phyloP scores from a whole-genome alignment of 2,797 vertebrate species.

The Acomys russatus region DNA sequence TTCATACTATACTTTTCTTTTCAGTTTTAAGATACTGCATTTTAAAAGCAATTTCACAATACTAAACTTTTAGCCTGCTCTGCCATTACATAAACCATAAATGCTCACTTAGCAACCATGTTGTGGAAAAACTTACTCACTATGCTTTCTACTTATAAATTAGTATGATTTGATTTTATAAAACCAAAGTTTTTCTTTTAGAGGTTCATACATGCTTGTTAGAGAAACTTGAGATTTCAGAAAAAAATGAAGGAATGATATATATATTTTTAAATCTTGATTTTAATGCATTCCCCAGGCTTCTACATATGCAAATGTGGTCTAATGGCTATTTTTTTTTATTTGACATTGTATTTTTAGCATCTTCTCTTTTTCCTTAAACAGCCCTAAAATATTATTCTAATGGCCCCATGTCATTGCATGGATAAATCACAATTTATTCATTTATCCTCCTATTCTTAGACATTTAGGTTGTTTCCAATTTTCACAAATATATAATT shows the following conservation, averaged over 20 bases:
- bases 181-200: constrained; percentile 4
- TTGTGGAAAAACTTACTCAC: not conserved
- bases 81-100: not conserved
- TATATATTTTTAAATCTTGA: constrained; percentile 8
- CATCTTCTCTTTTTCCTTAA: constrained; percentile 56
- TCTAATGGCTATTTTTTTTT: not conserved
- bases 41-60: not conserved
- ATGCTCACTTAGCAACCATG: not conserved
- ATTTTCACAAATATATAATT: constrained; percentile 56
- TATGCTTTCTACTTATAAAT: not conserved
- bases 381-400: constrained; percentile 53
- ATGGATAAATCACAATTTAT: constrained; percentile 47
- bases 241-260: constrained; percentile 50
- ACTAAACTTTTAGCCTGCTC: not conserved
- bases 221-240: constrained; percentile 10
- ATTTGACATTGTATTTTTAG: constrained; percentile 48
- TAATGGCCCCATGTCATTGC: constrained; percentile 13
- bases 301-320: not conserved
- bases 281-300: constrained; percentile 51
- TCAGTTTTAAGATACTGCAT: not conserved
- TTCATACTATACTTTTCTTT: constrained; percentile 43
- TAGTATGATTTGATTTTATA: constrained; percentile 6
- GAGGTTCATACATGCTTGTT: not conserved
- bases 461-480: constrained; percentile 46
- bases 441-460: constrained; percentile 16